These are phyloP conservation scores for Petrolisthes manimaculis DNA, from an alignment of 2,888 invertebrate genomes.

Conservation along the genomic window DNA sequence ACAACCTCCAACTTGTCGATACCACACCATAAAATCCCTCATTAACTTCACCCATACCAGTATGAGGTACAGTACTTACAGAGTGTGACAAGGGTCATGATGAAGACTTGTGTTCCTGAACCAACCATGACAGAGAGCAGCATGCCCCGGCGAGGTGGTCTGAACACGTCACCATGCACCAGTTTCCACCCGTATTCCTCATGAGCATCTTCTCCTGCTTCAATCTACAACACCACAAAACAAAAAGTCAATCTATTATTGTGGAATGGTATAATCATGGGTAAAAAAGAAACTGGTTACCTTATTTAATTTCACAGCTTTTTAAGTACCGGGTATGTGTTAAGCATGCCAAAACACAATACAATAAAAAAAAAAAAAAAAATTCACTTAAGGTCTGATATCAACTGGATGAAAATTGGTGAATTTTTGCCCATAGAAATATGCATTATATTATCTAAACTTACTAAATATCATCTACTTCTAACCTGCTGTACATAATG, in stretches of 20 bases:
- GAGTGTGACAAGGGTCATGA: slow-evolving; percentile 94
- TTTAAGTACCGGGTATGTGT: no score
- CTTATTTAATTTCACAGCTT: no score
- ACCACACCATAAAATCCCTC: neutral
- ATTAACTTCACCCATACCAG: neutral
- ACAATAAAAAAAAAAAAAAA: no score
- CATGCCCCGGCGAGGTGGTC: slow-evolving; percentile 89
- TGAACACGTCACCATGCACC: slow-evolving; percentile 77
- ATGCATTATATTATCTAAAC: no score
- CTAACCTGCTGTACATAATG: no score
- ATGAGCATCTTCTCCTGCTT: slow-evolving; percentile 79
- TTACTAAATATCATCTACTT: no score
- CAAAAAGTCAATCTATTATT: neutral
- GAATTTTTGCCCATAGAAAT: no score
- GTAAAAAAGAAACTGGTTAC: neutral
- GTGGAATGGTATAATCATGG: neutral
- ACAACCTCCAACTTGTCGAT: no score
- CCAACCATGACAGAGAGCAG: slow-evolving; percentile 95
- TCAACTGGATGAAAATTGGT: no score
- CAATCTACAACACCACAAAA: slow-evolving; percentile 68
- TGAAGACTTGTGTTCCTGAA: slow-evolving; percentile 94
- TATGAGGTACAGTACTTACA: slow-evolving; percentile 70
- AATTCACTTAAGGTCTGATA: no score
- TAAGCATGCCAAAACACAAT: no score
- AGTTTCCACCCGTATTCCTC: slow-evolving; percentile 83